A percentile compares a stretch with the other conserved stretches of the same genome.
These are phyloP conservation scores for Sphecodes monilicornis DNA, from an alignment of 2,888 invertebrate genomes.

Conservation along the genomic window DNA sequence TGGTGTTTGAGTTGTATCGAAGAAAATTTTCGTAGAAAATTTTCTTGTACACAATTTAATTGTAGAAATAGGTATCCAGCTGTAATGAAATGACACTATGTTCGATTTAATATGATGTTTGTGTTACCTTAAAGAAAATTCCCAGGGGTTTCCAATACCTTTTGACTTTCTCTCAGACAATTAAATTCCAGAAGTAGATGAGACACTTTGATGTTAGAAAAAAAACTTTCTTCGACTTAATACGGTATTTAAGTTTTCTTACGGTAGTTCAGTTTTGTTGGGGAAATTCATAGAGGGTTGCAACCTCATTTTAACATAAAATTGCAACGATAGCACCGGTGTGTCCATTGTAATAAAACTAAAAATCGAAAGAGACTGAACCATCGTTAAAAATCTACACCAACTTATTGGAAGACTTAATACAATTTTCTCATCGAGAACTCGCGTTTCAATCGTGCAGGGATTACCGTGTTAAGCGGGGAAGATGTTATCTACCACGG, in stretches of 20 bases:
- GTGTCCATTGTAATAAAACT: neutral
- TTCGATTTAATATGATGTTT: too few species aligned
- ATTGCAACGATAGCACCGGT: neutral
- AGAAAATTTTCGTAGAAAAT: neutral
- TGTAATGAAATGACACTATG: too few species aligned
- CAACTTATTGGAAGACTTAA: neutral
- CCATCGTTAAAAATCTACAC: neutral
- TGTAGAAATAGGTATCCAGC: too few species aligned
- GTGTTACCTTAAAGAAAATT: too few species aligned
- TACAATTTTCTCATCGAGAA: neutral
- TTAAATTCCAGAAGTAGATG: too few species aligned
- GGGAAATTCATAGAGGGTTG: neutral
- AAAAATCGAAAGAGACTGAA: neutral
- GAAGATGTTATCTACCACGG: neutral
- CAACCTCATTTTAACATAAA: too few species aligned
- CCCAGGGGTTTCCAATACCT: too few species aligned
- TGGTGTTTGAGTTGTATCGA: neutral
- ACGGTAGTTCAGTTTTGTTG: too few species aligned
- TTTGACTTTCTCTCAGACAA: too few species aligned
- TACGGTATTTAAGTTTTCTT: neutral
- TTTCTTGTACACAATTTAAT: too few species aligned
- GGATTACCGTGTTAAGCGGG: slow-evolving; percentile 17
- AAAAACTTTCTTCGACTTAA: neutral
- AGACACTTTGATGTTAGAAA: neutral
- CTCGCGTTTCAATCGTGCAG: neutral